Base-by-base conservation (phyloP, 1,140 invertebrate genomes). In the Drosophila carrolli region DNA sequence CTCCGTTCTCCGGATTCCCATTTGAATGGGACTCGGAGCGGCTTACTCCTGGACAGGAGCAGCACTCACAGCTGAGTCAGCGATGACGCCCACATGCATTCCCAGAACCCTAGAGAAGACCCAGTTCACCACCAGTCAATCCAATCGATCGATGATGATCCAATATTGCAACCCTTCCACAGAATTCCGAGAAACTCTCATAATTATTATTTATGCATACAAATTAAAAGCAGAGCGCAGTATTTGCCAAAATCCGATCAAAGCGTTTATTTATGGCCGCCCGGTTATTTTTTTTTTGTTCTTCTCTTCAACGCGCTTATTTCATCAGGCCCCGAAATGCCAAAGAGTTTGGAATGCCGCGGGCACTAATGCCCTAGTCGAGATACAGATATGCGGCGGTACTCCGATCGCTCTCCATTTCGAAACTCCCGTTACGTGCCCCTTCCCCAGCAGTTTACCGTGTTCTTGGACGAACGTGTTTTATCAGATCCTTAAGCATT, bases 171-270 rank as follows among this genome's bases (percentile, higher is more conserved):
- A 38, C 32, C 40, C 66, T 23, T 40, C 10, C 37, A 10, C 8
- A 14, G 32, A 41, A 37, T 86, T 86, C 79, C 72, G 1, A 59
- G 83, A 86, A 86, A 6, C 70, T 19, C 47, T 29, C 53, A 86
- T 86, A 86, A 85, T 85, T 85, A 79, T 88, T 79, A 86, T 86
- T 86, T 83, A 86, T 84, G 81, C 73, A 84, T 79, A 89, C 78
- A 88, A 86, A 86, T 79, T 83, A 88, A 82, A 83, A 75, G 65
- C 76, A 78, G 48, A 62, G 57, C 66, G 60, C 61, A 67, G 70
- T 78, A 68, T 79, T 82, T 72, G 60, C 61, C 60, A 75, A 81
- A 72, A 81, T 74, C 77, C 48, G 74, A 66, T 81, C 81, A 47
- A 63, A 62, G 71, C 61, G 57, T 51, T 82, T 83, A 80, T 85